Percentiles rank a stretch among this genome's conserved stretches.
phyloP scores from a whole-genome alignment of 1,140 invertebrate genomes.

The Tyrophagus putrescentiae region DNA sequence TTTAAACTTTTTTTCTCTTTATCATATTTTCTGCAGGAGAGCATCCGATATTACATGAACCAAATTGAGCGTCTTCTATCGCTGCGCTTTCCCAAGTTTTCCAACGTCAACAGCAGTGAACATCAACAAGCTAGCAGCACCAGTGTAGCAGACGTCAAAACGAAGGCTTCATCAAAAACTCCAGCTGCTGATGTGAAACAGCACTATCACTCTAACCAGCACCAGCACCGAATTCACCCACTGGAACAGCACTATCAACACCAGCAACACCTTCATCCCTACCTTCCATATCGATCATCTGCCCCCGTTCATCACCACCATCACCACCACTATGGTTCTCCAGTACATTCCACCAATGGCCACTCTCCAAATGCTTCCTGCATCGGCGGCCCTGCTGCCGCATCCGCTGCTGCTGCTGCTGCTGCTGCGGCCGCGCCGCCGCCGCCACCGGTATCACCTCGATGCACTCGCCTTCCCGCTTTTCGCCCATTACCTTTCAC shows the following conservation, averaged over 20 bases:
- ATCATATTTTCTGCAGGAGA: background rate
- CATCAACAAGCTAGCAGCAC: too few species aligned
- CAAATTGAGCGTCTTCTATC: constrained; percentile 8
- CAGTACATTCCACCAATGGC: constrained; percentile 1
- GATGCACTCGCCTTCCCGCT: background rate
- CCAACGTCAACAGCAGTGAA: background rate
- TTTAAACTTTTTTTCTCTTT: background rate
- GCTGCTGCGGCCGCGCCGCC: background rate
- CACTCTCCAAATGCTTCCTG: background rate
- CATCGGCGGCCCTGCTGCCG: background rate
- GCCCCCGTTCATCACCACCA: too few species aligned
- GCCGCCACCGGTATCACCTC: background rate
- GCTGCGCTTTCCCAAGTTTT: background rate
- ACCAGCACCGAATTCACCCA: background rate
- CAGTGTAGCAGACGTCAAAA: too few species aligned
- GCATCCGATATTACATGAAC: background rate
- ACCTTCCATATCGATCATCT: background rate
- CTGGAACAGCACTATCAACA: background rate
- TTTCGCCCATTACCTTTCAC: background rate
- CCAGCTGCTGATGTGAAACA: background rate
- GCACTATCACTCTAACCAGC: too few species aligned
- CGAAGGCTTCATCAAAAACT: too few species aligned
- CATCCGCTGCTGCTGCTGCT: background rate
- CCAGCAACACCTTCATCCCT: background rate
- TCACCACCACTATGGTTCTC: background rate